Conservation (phyloP, 2,888 invertebrate genomes). For the Dastarcus helophoroides region DNA sequence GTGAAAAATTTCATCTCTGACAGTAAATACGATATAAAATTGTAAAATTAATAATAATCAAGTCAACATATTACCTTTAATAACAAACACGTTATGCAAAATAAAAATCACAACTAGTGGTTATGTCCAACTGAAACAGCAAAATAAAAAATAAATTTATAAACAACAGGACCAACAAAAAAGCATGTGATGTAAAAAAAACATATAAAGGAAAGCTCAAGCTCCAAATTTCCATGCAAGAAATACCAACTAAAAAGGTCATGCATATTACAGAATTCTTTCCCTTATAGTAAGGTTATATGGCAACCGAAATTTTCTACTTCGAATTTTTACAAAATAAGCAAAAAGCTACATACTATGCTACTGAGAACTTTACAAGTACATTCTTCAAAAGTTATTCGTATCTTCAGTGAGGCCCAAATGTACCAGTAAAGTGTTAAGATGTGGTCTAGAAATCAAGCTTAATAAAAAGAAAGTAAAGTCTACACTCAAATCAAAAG, state of each 20-base stretch:
- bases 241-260: constrained; percentile 8
- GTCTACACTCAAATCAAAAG: too few relatives aligned
- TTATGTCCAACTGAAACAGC: constrained; percentile 35
- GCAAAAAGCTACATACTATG: constrained; percentile 18
- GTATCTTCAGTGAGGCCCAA: too few relatives aligned
- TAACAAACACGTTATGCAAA: constrained; percentile 27
- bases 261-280: constrained; percentile 28
- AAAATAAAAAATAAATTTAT: constrained; percentile 22
- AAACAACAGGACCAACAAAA: constrained; percentile 19
- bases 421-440: too few relatives aligned
- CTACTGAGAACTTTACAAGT: neutral
- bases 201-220: constrained; percentile 8
- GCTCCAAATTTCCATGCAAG: constrained; percentile 5
- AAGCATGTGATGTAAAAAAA: constrained; percentile 16
- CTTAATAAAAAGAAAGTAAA: too few relatives aligned
- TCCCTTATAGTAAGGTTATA: constrained; percentile 42
- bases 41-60: constrained; percentile 21
- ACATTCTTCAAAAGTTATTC: too few relatives aligned
- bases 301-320: constrained; percentile 32
- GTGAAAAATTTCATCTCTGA: too few relatives aligned
- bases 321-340: constrained; percentile 26
- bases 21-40: too few relatives aligned
- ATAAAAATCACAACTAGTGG: constrained; percentile 30
- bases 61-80: constrained; percentile 25
- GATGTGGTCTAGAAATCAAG: too few relatives aligned